phyloP scores from a whole-genome alignment of 2,888 invertebrate species.

The Cyclophora punctaria region DNA sequence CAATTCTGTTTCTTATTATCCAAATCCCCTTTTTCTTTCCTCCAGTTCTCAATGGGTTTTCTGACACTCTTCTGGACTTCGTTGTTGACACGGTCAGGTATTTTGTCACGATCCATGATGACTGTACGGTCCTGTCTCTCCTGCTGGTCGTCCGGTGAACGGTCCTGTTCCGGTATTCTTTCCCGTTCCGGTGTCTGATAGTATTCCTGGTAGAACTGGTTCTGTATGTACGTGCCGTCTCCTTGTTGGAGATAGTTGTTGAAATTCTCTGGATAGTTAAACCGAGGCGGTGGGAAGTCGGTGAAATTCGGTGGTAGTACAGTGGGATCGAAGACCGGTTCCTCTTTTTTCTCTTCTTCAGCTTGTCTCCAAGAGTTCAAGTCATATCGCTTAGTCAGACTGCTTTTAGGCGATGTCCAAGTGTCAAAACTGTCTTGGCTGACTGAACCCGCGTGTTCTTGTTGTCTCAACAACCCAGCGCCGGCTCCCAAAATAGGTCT shows the following conservation, averaged over 20 bases:
- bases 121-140: slow-evolving; percentile 1
- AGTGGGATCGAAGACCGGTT: slow-evolving; percentile 46
- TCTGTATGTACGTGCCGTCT: slow-evolving; percentile 59
- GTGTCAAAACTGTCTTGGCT: slow-evolving; percentile 50
- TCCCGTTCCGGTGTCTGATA: slow-evolving; percentile 24
- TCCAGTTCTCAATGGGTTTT: slow-evolving; percentile 56
- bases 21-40: slow-evolving; percentile 51
- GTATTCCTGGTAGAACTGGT: slow-evolving; percentile 37
- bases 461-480: slow-evolving; percentile 42
- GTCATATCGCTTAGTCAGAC: slow-evolving; percentile 53
- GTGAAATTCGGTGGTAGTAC: slow-evolving; percentile 46
- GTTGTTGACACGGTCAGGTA: slow-evolving; percentile 33
- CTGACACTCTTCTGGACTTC: slow-evolving; percentile 48
- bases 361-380: slow-evolving; percentile 62
- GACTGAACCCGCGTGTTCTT: slow-evolving; percentile 40
- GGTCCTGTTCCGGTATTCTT: slow-evolving; percentile 26
- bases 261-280: slow-evolving; percentile 38
- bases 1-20: slow-evolving; percentile 46
- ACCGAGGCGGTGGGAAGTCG: slow-evolving; percentile 49
- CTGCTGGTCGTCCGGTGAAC: slow-evolving; percentile 26
- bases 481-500: slow-evolving; percentile 64
- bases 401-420: slow-evolving; percentile 46
- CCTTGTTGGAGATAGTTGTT: slow-evolving; percentile 60
- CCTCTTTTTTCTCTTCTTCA: slow-evolving; percentile 51
- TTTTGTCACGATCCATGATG: background rate